These are phyloP conservation scores for Serranochromis macrocephalus DNA, from an alignment of 2,113 vertebrate genomes.

Conservation along the genomic window DNA sequence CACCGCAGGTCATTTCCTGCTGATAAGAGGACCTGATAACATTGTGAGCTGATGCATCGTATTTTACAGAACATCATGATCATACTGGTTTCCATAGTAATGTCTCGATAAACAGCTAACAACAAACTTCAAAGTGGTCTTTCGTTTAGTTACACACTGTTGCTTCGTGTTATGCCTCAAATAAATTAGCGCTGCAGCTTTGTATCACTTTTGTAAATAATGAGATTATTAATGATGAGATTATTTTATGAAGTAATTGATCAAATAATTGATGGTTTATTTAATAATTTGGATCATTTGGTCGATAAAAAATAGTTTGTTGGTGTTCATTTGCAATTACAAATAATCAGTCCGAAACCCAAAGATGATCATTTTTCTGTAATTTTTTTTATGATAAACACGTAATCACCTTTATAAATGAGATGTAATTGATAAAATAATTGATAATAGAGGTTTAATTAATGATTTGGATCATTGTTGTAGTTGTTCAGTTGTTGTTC, in stretches of 20 bases:
- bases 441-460: not conserved
- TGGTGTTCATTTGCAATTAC: not conserved
- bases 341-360: not conserved
- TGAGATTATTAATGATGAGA: not conserved
- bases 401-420: not conserved
- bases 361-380: not conserved
- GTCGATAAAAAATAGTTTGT: not conserved
- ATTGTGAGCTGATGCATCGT: not conserved
- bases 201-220: not conserved
- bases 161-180: not conserved
- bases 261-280: not conserved
- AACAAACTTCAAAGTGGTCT: not conserved
- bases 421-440: not conserved
- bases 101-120: not conserved
- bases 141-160: not conserved
- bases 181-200: not conserved
- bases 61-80: not conserved
- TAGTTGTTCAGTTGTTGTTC: not conserved
- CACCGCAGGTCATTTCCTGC: not conserved
- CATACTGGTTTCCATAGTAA: not conserved
- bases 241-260: not conserved
- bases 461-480: not conserved
- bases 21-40: not conserved
- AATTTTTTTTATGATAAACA: not conserved
- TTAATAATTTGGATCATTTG: not conserved